Percentiles rank a stretch among this genome's conserved stretches.
phyloP scores from a whole-genome alignment of 1,140 invertebrate genomes.

The Marisa cornuarietis region DNA sequence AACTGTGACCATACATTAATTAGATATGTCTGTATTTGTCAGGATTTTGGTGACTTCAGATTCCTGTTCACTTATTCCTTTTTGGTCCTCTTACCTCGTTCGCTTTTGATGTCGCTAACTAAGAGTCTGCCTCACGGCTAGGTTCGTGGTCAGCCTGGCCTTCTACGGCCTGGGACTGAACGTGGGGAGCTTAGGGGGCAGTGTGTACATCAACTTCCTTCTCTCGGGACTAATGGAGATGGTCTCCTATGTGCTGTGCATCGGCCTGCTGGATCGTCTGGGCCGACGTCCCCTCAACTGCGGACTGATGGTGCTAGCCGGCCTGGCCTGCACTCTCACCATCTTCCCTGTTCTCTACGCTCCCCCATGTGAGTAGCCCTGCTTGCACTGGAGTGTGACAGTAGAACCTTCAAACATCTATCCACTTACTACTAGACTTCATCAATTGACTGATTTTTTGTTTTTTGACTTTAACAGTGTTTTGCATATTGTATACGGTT shows the following conservation, averaged over 20 bases:
- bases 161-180: conserved; percentile 69
- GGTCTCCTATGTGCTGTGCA: conserved; percentile 68
- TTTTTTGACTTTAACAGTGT: no score
- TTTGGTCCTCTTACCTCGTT: no score
- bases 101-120: no score
- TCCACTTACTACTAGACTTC: neutral
- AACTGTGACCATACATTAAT: no score
- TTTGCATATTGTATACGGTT: no score
- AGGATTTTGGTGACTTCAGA: no score
- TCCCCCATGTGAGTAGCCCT: conserved; percentile 9
- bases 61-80: no score
- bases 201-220: conserved; percentile 54
- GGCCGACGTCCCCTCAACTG: conserved; percentile 37
- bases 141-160: conserved; percentile 48
- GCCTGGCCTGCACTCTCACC: conserved; percentile 31
- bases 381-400: conserved; percentile 74
- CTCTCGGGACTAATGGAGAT: conserved; percentile 77
- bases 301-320: conserved; percentile 32
- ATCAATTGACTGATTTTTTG: no score
- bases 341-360: conserved; percentile 36
- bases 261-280: conserved; percentile 38
- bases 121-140: neutral
- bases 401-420: conserved; percentile 70
- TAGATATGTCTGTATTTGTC: no score
- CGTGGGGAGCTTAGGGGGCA: conserved; percentile 45